Base-by-base conservation (phyloP, 2,113 vertebrate species). In the Melierax canorus region DNA sequence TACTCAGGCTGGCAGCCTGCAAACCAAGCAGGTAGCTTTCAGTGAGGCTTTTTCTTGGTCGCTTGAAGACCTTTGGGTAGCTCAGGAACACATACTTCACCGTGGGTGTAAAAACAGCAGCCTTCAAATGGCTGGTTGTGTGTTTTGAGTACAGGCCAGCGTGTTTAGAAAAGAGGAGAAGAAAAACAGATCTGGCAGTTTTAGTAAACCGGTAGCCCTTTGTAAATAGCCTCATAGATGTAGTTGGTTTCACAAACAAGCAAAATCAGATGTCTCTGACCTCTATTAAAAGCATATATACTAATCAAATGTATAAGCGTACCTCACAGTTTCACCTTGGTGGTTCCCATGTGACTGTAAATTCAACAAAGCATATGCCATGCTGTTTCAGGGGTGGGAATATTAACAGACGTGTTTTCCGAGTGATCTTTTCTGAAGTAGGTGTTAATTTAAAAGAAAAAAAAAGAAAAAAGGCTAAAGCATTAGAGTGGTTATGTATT, bases 1-100 rank as follows among this genome's bases (percentile, higher is more conserved):
- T 92, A 96, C 46, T 93, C 95, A 1, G 92, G 94, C 77, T 98
- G 98, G 98, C 98, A 98, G 43, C 91, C 86, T 53, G 69, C 97
- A 46, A 97, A 29, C 84, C 97, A 97, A 97, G 86, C 98, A 98
- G 98, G 98, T 98, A 98, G 71, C 26, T 56, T 22, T 20, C 69
- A 51, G 67, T 17, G 48, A 76, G 20, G 23, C 43, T 32, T 67
- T 56, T 85, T 51, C 66, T 79, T 58, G 12, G 41, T 94, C 1
- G 0, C n/a, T 53, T 38, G 5, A 48, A 75, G 50, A 24, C 53
- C 34, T 56, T 12, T 16, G 46, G 39, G 21, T 41, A 43, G 36
- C 45, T 91, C 43, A 14, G 63, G 53, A 50, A 77, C 86, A n/a
- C 20, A 10, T 13, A 23, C 21, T 85, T 63, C 14, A 13, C 24